Conservation (phyloP, 2,888 invertebrate genomes). For the Phania funesta region DNA sequence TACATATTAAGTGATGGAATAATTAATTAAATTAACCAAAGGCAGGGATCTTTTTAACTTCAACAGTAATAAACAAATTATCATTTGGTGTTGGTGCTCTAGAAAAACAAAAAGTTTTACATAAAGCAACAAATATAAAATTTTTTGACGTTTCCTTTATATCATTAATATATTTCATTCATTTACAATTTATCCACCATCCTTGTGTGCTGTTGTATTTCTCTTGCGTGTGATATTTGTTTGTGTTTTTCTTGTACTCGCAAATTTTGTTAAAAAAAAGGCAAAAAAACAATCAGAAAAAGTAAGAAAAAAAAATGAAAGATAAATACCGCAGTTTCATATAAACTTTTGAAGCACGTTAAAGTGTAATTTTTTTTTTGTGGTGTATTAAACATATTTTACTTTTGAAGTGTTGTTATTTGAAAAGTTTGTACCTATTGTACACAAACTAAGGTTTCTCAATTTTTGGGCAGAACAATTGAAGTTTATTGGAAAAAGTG, state of each 20-base stretch:
- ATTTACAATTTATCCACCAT: constrained; percentile 15
- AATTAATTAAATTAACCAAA: no score
- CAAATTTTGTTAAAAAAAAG: constrained; percentile 55
- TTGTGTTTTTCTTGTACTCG: constrained; percentile 34
- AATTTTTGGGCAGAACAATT: not conserved
- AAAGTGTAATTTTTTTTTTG: constrained; percentile 29
- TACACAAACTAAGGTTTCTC: not conserved
- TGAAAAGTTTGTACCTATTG: no score
- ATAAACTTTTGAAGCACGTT: constrained; percentile 49
- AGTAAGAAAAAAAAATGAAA: constrained; percentile 9
- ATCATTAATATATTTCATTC: no score
- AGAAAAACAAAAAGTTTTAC: not conserved
- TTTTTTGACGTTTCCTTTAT: no score
- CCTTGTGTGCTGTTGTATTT: constrained; percentile 28
- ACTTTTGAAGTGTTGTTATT: not conserved
- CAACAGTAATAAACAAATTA: no score
- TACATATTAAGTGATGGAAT: no score
- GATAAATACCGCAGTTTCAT: constrained; percentile 44
- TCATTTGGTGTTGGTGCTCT: no score
- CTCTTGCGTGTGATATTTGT: constrained; percentile 36
- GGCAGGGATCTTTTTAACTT: no score
- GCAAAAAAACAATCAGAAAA: constrained; percentile 20
- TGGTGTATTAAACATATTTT: not conserved
- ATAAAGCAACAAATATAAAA: not conserved
- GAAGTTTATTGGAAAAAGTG: constrained; percentile 10